These are phyloP conservation scores for Andricus curvator DNA, from an alignment of 2,888 invertebrate genomes.

Conservation along the genomic window DNA sequence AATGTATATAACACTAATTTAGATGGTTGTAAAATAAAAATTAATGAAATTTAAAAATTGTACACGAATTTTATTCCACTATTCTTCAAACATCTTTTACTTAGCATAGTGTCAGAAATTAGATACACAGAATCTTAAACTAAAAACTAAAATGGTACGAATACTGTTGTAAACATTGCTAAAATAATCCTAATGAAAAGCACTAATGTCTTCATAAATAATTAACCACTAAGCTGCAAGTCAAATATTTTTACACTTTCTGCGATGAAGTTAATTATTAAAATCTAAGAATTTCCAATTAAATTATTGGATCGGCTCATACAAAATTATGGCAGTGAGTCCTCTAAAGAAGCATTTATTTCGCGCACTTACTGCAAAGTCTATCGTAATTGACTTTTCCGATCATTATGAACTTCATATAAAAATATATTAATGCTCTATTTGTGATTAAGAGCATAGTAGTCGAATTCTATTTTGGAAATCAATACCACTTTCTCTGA, in stretches of 20 bases:
- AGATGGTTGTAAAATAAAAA: constrained; percentile 16
- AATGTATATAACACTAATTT: not conserved
- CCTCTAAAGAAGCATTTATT: constrained; percentile 18
- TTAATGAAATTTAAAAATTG: constrained; percentile 14
- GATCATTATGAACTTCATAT: not conserved
- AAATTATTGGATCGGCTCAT: constrained; percentile 14
- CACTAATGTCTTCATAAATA: constrained; percentile 32
- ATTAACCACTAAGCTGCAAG: constrained; percentile 25
- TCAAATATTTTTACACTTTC: constrained; percentile 22
- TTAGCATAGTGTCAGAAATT: not conserved
- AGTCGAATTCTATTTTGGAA: not conserved
- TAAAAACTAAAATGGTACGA: constrained; percentile 17
- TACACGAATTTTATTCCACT: constrained; percentile 24
- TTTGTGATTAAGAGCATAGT: not conserved
- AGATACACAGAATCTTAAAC: constrained; percentile 6
- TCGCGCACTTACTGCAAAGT: constrained; percentile 6
- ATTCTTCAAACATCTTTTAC: constrained; percentile 1
- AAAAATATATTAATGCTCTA: not conserved
- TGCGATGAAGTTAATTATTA: not conserved
- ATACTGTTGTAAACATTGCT: constrained; percentile 36
- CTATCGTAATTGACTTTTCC: constrained; percentile 2
- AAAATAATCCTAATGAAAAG: constrained; percentile 21
- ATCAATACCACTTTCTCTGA: not conserved
- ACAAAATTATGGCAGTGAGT: constrained; percentile 38
- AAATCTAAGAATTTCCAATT: not conserved